Conservation (phyloP, 2,888 invertebrate genomes). For the Himalopsyche japonica region DNA sequence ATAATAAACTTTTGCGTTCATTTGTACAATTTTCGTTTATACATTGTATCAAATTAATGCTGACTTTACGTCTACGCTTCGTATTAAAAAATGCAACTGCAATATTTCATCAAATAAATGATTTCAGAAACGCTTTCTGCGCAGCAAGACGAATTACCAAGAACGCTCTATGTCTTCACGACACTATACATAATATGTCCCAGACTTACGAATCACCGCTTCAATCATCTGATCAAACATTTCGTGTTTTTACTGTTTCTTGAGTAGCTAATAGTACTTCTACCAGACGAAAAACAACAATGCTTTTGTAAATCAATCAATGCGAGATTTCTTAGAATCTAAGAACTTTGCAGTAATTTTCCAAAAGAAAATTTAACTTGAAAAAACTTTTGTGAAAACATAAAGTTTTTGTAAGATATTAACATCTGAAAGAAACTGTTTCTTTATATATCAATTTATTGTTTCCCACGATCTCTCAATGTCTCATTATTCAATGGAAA, state of each 20-base stretch:
- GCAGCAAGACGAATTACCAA: not conserved
- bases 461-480: not conserved
- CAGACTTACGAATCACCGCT: not conserved
- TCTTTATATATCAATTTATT: not conserved
- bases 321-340: too few relatives aligned
- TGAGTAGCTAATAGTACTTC: too few relatives aligned
- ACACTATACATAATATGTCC: not conserved
- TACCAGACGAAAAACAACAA: too few relatives aligned
- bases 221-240: too few relatives aligned
- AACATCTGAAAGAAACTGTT: not conserved
- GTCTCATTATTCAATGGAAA: not conserved
- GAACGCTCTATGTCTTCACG: not conserved
- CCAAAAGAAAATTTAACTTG: too few relatives aligned
- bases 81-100: not conserved
- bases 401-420: not conserved
- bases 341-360: too few relatives aligned
- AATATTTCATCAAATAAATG: not conserved
- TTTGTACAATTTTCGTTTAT: too few relatives aligned
- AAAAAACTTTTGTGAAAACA: not conserved
- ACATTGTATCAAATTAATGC: too few relatives aligned
- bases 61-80: too few relatives aligned
- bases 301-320: too few relatives aligned
- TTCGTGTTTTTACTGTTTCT: too few relatives aligned
- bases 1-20: too few relatives aligned
- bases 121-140: not conserved